These are phyloP conservation scores for Eubucco bourcierii DNA, from an alignment of 2,113 vertebrate species.

Conservation along the genomic window DNA sequence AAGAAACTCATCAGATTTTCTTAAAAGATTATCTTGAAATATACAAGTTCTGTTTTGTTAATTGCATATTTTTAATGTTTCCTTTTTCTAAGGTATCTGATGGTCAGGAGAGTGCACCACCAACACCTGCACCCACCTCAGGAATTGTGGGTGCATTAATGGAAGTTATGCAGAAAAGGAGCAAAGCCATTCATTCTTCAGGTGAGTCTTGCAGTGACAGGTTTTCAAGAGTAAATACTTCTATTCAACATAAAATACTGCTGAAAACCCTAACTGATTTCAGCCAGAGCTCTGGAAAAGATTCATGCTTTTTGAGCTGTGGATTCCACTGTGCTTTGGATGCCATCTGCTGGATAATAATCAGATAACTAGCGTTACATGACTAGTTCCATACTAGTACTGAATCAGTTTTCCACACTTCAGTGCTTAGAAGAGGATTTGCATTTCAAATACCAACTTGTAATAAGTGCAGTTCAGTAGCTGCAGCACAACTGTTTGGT, in stretches of 20 bases:
- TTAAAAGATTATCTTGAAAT: neutral
- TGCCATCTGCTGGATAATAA: slow-evolving; percentile 39
- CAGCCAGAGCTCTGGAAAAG: neutral
- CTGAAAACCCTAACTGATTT: neutral
- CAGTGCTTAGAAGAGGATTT: neutral
- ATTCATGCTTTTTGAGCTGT: neutral
- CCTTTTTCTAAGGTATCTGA: slow-evolving; percentile 84
- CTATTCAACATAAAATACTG: rapidly evolving
- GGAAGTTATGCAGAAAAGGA: slow-evolving; percentile 99
- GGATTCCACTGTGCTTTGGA: neutral
- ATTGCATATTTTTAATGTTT: neutral
- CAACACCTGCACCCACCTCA: slow-evolving; percentile 83
- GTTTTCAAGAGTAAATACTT: neutral
- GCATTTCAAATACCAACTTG: neutral
- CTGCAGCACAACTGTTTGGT: neutral
- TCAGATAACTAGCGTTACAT: neutral
- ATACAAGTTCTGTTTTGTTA: neutral
- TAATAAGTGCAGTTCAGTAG: neutral
- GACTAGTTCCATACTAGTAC: neutral
- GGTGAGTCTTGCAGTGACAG: slow-evolving; percentile 59
- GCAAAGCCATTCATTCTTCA: slow-evolving; percentile 99
- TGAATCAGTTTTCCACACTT: neutral
- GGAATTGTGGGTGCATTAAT: slow-evolving; percentile 95
- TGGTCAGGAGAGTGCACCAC: slow-evolving; percentile 83
- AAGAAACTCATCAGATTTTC: neutral